Evolutionary conservation across 1,140 invertebrate species (phyloP).

Genomic region (Idris sp.): DNA sequence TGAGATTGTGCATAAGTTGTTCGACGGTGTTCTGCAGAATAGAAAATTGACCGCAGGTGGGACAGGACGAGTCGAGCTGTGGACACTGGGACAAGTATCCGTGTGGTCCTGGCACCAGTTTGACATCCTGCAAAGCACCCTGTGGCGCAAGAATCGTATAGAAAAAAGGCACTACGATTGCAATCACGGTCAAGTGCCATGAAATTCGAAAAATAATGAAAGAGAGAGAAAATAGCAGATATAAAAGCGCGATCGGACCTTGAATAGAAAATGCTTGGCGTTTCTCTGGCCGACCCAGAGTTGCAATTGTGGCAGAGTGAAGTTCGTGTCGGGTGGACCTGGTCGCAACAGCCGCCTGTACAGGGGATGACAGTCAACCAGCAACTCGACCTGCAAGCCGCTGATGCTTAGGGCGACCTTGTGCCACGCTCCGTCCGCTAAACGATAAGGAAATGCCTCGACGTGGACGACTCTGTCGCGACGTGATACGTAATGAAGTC

Average conservation of each 20-base stretch:
- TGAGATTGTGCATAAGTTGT: conserved; percentile 80
- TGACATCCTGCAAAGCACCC: conserved; percentile 92
- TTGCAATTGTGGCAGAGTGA: conserved; percentile 84
- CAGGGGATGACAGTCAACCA: conserved; percentile 91
- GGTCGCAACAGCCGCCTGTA: conserved; percentile 85
- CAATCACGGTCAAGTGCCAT: conserved; percentile 40
- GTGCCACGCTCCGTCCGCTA: conserved; percentile 93
- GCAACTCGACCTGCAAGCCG: conserved; percentile 88
- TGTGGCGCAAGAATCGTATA: conserved; percentile 74
- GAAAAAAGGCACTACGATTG: conserved; percentile 47
- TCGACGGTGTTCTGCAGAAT: conserved; percentile 86
- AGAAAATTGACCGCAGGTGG: conserved; percentile 92
- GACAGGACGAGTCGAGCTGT: conserved; percentile 89
- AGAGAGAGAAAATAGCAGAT: conserved; percentile 45
- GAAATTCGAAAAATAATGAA: conserved; percentile 48
- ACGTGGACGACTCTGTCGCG: conserved; percentile 83
- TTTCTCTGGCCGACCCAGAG: conserved; percentile 93
- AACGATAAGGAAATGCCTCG: conserved; percentile 90
- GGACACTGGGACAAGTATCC: conserved; percentile 93
- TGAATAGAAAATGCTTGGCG: conserved; percentile 90
- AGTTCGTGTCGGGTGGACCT: conserved; percentile 85
- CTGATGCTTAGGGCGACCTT: conserved; percentile 89
- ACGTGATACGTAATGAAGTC: conserved; percentile 84
- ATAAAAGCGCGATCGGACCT: conserved; percentile 81
- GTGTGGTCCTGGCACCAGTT: conserved; percentile 89